Percentiles rank a stretch among this genome's conserved stretches.
phyloP scores from a whole-genome alignment of 2,888 invertebrate species.

The Acanthococcus lagerstroemiae region DNA sequence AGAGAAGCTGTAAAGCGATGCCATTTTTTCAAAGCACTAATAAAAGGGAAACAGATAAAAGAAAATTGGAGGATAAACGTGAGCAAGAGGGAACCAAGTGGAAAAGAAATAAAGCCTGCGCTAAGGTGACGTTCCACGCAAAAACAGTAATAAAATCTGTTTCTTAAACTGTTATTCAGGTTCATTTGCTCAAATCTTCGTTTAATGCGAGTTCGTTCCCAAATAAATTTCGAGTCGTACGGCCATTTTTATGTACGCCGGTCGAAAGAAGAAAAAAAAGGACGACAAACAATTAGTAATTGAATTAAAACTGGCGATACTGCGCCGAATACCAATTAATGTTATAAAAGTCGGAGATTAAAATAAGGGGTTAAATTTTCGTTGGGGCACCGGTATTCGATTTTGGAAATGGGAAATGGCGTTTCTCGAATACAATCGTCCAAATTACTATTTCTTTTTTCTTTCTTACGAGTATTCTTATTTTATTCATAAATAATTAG shows the following conservation, averaged over 20 bases:
- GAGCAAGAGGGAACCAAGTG: neutral
- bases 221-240: neutral
- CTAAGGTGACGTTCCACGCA: neutral
- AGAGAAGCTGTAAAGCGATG: slow-evolving; percentile 16
- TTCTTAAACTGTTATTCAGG: neutral
- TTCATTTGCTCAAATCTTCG: neutral
- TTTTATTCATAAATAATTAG: too few relatives aligned
- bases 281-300: neutral
- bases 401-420: too few relatives aligned
- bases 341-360: too few relatives aligned
- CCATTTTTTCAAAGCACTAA: slow-evolving; percentile 16
- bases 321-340: too few relatives aligned
- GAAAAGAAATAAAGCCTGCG: neutral
- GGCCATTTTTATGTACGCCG: neutral
- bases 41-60: slow-evolving; percentile 16
- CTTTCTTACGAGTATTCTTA: too few relatives aligned
- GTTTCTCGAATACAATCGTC: too few relatives aligned
- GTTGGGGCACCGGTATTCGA: too few relatives aligned
- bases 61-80: slow-evolving; percentile 12
- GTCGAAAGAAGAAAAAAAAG: neutral
- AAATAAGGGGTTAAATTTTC: too few relatives aligned
- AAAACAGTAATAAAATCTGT: neutral
- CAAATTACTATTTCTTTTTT: too few relatives aligned
- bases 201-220: neutral
- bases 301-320: too few relatives aligned